Evolutionary conservation across 1,140 invertebrate species (phyloP), one percentile per base, ranked within the genome.

Genomic region (Drosophila repletoides): DNA sequence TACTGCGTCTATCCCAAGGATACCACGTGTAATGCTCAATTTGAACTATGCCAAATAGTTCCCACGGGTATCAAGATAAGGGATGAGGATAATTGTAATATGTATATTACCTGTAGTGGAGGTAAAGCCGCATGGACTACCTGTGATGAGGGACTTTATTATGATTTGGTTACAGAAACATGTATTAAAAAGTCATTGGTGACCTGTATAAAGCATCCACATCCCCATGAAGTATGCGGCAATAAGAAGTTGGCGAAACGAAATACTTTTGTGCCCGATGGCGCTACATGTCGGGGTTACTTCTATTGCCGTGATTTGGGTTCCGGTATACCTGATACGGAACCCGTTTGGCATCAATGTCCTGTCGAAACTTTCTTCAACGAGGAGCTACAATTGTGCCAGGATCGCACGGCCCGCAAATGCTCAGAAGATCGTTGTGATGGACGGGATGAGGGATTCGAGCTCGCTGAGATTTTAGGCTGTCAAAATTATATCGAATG

Each of bases 341-440:
- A 66, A 5, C 81, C 81, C 0, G 1, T 3, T 0, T 72, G 49
- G 38, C 46, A 48, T 0, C 74, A 84, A 31, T 87, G 87, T 38
- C 14, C 48, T 1, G 0, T 21, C 0, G 36, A 46, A 0, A 29
- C 28, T 15, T 89, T 89, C 53, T 88, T 88, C 28, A 81, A 83
- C 46, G 29, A 48, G 31, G 55, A 60, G 0, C 36, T 58, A 1
- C 36, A 76, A 59, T 52, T 17, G 0, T 88, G 87, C 19, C 28
- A 51, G 15, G 33, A 29, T 0, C 56, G 51, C 0, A 19, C 19
- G 0, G 38, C 15, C 9, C 55, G 72, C 4, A 69, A 58, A 34
- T 89, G 87, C n/a, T 10, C 2, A 0, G 64, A 66, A 5, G 77
- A 88, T 69, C 81, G 87, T 4, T 89, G 87, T 24, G 87, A 88